A percentile compares a stretch with the other conserved stretches of the same genome.
phyloP scores from a whole-genome alignment of 2,797 vertebrate species.

The Borostomias antarcticus region DNA sequence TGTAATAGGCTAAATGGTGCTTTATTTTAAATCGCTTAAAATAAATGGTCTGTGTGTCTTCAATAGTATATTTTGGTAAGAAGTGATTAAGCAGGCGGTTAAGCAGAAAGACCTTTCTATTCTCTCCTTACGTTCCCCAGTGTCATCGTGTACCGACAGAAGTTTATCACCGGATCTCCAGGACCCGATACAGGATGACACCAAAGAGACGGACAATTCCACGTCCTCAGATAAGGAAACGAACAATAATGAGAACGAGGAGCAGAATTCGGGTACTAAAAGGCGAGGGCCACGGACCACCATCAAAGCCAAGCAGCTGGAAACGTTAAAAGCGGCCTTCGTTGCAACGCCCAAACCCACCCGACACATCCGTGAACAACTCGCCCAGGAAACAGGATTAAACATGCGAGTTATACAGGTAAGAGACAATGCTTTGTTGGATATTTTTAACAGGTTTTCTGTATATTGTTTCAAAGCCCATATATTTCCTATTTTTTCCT shows the following conservation, averaged over 20 bases:
- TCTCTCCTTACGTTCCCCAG: slow-evolving; percentile 64
- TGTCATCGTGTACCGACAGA: slow-evolving; percentile 96
- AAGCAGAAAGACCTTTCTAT: slow-evolving; percentile 38
- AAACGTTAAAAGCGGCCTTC: slow-evolving; percentile 93
- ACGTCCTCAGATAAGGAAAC: slow-evolving; percentile 97
- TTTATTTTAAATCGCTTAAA: not conserved
- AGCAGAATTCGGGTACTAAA: slow-evolving; percentile 92
- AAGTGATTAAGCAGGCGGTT: slow-evolving; percentile 11
- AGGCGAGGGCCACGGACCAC: slow-evolving; percentile 92
- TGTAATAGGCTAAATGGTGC: not conserved
- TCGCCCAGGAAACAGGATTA: slow-evolving; percentile 93
- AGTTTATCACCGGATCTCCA: slow-evolving; percentile 95
- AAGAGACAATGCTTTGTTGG: slow-evolving; percentile 12
- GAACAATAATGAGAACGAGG: slow-evolving; percentile 93
- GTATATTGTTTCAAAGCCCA: not conserved
- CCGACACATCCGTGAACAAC: slow-evolving; percentile 91
- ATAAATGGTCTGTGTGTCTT: not conserved
- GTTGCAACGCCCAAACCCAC: slow-evolving; percentile 94
- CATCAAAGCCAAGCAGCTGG: slow-evolving; percentile 97
- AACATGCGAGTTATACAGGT: slow-evolving; percentile 97
- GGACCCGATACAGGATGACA: slow-evolving; percentile 90
- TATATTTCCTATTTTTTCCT: not conserved
- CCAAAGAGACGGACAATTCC: slow-evolving; percentile 95
- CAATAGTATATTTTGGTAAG: not conserved
- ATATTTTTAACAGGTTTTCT: not conserved